Base-by-base conservation (phyloP, 2,113 vertebrate species). In the Paedocypris sp. region DNA sequence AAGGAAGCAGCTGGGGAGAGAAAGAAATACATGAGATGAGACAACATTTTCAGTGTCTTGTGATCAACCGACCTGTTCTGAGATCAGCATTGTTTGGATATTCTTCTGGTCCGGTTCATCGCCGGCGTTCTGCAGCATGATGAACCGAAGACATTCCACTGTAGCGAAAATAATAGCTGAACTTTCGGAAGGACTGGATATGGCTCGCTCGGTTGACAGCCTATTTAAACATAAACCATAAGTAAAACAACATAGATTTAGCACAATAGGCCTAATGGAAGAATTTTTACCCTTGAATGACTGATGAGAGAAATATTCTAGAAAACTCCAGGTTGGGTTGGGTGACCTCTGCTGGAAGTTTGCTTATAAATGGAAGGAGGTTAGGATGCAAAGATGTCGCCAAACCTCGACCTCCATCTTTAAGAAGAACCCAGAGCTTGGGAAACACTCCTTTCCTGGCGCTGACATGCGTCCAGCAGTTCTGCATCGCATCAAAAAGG, bases 401-500 rank as follows among this genome's bases (percentile, higher is more conserved):
- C 63, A 94, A 72, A 32, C 95, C 95, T 60, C 82, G 83, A 31
- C 93, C 91, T 2, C 94, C 94, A 41, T 92, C 94, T 66, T 79
- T 89, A 52, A 98, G 77, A 2, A 97, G 64, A 26, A 69, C 35
- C 84, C 88, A 96, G 0, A 99, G 81, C 73, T 97, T 98, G 3
- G 94, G 93, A 26, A 99, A 75, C 62, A 97, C 88, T 28, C 89
- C 93, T 61, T 99, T 99, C 63, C 68, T 90, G 23, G 87, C 85
- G 74, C 89, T 95, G 4, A 96, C 90, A 16, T 97, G 89, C 54
- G 70, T 83, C 95, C 95, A 99, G 70, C 92, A 98, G 62, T 93
- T 91, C 95, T 99, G 66, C 13, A 65, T 10, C 31, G 39, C 31
- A 16, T 16, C 41, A 26, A 26, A 39, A 25, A 4, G 4, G 18